Base-by-base conservation (phyloP, 2,888 invertebrate species). In the Synergus umbraculus region DNA sequence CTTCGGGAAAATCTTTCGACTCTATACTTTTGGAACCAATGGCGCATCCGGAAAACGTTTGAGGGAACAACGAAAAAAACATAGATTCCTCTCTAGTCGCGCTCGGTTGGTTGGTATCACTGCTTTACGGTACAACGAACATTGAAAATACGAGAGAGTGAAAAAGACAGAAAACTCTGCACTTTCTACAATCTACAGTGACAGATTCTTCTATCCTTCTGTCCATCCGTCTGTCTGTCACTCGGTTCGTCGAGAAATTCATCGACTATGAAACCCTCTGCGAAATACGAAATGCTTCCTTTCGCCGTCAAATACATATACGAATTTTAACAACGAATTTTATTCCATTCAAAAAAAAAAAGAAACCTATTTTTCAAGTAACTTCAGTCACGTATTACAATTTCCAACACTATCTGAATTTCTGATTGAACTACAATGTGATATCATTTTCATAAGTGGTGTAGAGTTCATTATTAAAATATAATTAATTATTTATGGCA, bases 51-150 rank as follows among this genome's bases (percentile, higher is more conserved):
- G 83, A 81, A 83, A 87, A 84, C 87, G 83, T 87, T 86, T 86
- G 86, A 84, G 82, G 84, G 80, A 83, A 83, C 85, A 84, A 80
- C 81, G 81, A 64, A 82, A 82, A 85, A 82, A 83, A 77, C 60
- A 79, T 69, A 64, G 65, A 49, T 46, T 54, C 37, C 58, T 76
- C 69, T 65, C 66, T 46, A 18, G 69, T 82, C 83, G 81, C 84
- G 84, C 84, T 85, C 83, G 82, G 84, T 84, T 83, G 82, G 85
- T 86, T 84, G 88, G 88, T 90, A 90, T 90, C 90, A 87, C 87
- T 86, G 85, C 86, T 90, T 90, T 85, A 89, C 89, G 88, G 83
- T 88, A 88, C 86, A 85, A 80, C 85, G 88, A 79, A 79, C 85
- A 87, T 86, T 85, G 86, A 87, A 88, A 88, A 89, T 89, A 89